Evolutionary conservation across 2,797 vertebrate species (phyloP).

Genomic region (Cyprinodon diabolis): DNA sequence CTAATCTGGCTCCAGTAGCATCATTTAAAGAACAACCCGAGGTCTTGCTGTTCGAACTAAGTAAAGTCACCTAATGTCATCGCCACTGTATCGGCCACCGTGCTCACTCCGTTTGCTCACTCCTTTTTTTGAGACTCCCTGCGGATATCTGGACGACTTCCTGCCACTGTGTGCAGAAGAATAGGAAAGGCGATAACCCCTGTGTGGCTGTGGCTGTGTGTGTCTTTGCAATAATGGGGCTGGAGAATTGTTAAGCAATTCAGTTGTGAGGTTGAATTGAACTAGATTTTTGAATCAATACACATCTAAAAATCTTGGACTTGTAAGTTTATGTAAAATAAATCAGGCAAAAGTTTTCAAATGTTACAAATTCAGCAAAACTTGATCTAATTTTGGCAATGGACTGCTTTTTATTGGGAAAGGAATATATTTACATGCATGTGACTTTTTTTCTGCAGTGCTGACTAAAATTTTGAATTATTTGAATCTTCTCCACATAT

Average conservation of each 20-base stretch:
- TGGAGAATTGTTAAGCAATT: constrained; percentile 25
- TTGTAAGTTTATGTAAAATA: neutral
- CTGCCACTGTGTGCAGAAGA: constrained; percentile 85
- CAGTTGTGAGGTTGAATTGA: constrained; percentile 16
- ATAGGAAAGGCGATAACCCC: constrained; percentile 69
- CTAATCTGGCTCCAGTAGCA: neutral
- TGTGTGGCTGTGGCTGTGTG: constrained; percentile 20
- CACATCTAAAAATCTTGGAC: neutral
- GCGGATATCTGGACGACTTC: constrained; percentile 84
- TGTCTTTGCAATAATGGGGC: constrained; percentile 29
- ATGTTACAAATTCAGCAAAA: neutral
- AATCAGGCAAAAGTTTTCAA: neutral
- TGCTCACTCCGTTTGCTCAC: constrained; percentile 54
- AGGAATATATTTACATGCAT: neutral
- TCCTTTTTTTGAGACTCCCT: constrained; percentile 71
- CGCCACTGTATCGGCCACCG: constrained; percentile 49
- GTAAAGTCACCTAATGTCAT: constrained; percentile 36
- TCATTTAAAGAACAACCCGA: neutral
- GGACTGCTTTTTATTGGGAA: no score
- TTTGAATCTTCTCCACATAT: neutral
- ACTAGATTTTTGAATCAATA: neutral
- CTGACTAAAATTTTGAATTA: neutral
- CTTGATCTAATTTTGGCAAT: neutral
- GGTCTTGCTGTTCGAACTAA: constrained; percentile 24
- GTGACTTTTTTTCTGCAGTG: neutral